phyloP scores from a whole-genome alignment of 2,113 vertebrate species.

The Garra rufa region DNA sequence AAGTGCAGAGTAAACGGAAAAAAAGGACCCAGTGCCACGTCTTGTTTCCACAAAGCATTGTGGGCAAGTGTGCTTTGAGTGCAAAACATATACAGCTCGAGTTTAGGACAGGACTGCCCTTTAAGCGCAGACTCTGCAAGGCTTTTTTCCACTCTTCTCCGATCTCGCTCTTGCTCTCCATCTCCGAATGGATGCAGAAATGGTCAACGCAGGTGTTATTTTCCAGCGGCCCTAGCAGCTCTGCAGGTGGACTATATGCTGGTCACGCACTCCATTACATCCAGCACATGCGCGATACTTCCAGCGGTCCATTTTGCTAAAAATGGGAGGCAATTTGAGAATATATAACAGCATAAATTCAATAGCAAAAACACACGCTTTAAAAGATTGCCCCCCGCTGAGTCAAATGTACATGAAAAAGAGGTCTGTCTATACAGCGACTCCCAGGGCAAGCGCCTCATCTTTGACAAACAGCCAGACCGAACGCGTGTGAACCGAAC shows the following conservation, averaged over 20 bases:
- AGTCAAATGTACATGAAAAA: slow-evolving; percentile 32
- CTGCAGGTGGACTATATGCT: slow-evolving; percentile 35
- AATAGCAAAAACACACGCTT: slow-evolving; percentile 36
- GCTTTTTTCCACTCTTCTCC: neutral
- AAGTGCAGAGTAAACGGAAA: slow-evolving; percentile 36
- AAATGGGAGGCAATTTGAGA: slow-evolving; percentile 16
- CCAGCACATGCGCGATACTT: neutral
- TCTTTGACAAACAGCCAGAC: slow-evolving; percentile 23
- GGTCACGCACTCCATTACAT: slow-evolving; percentile 30
- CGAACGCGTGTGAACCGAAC: slow-evolving; percentile 1
- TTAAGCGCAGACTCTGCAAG: slow-evolving; percentile 39
- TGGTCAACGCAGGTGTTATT: slow-evolving; percentile 35
- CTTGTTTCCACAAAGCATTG: slow-evolving; percentile 38
- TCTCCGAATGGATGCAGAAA: slow-evolving; percentile 26
- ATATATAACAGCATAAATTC: slow-evolving; percentile 25
- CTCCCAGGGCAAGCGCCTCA: neutral
- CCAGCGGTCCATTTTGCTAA: slow-evolving; percentile 1
- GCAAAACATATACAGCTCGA: slow-evolving; percentile 13
- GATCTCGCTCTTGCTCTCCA: slow-evolving; percentile 14
- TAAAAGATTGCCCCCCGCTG: slow-evolving; percentile 39
- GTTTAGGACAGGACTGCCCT: slow-evolving; percentile 39
- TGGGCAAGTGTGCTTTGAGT: slow-evolving; percentile 40
- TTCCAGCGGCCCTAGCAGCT: slow-evolving; percentile 34
- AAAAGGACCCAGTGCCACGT: slow-evolving; percentile 15
- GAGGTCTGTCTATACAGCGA: neutral